A percentile compares a stretch with the other conserved stretches of the same genome.
These are phyloP conservation scores for Musca domestica DNA, from an alignment of 1,140 invertebrate genomes.

Conservation along the genomic window DNA sequence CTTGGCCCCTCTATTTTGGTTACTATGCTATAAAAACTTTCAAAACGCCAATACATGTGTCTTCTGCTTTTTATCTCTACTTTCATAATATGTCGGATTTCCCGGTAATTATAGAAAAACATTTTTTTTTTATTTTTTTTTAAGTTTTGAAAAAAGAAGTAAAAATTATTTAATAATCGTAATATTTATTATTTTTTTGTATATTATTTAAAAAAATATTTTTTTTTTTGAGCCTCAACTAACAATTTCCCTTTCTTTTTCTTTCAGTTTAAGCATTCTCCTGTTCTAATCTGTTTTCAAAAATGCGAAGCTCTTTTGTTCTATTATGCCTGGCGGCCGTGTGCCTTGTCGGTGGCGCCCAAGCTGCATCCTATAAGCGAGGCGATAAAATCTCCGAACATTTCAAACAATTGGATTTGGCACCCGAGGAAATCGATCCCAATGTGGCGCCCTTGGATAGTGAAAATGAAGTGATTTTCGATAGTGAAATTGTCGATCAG, in stretches of 20 bases:
- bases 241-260: background rate
- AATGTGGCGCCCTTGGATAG: conserved; percentile 44
- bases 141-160: too few relatives aligned
- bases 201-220: background rate
- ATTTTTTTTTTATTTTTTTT: too few relatives aligned
- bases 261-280: conserved; percentile 5
- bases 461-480: conserved; percentile 25
- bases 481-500: conserved; percentile 15
- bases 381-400: conserved; percentile 49
- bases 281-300: background rate
- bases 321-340: conserved; percentile 15
- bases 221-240: background rate
- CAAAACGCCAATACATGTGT: too few relatives aligned
- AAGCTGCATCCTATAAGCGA: conserved; percentile 35
- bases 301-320: conserved; percentile 19
- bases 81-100: too few relatives aligned
- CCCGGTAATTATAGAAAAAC: too few relatives aligned
- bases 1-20: too few relatives aligned
- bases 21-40: too few relatives aligned
- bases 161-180: background rate
- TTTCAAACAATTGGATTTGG: conserved; percentile 47
- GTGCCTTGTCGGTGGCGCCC: background rate
- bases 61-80: too few relatives aligned
- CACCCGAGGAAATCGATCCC: conserved; percentile 49
- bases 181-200: background rate